phyloP scores from a whole-genome alignment of 1,140 invertebrate genomes.

The Hylyphantes graminicola region DNA sequence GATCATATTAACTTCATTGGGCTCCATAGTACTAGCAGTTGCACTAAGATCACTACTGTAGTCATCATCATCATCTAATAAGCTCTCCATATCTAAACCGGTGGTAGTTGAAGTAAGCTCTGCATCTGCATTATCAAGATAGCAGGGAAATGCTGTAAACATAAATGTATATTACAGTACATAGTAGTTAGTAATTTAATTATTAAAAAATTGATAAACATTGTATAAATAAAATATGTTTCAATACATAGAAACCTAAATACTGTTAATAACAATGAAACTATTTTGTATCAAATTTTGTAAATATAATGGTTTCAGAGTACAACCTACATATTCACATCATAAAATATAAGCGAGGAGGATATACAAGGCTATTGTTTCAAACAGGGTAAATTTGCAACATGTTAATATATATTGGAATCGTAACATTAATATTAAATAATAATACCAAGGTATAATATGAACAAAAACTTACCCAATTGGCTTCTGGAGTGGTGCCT shows the following conservation, averaged over 20 bases:
- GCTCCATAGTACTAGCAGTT: slow-evolving; percentile 73
- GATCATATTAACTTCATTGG: slow-evolving; percentile 78
- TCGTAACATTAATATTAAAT: too few species aligned
- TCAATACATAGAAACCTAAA: too few species aligned
- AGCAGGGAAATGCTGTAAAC: slow-evolving; percentile 48
- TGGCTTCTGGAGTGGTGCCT: slow-evolving; percentile 43
- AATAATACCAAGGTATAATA: too few species aligned
- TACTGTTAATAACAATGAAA: too few species aligned
- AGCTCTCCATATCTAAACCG: slow-evolving; percentile 75
- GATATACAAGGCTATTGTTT: too few species aligned
- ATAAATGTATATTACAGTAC: background rate
- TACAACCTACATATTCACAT: too few species aligned
- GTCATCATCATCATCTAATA: slow-evolving; percentile 77
- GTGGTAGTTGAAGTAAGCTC: slow-evolving; percentile 82
- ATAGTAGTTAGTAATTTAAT: too few species aligned
- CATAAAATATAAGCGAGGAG: too few species aligned
- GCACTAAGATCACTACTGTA: slow-evolving; percentile 67
- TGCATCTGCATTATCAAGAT: slow-evolving; percentile 73
- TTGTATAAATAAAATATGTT: background rate
- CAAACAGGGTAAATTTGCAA: too few species aligned
- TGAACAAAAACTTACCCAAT: slow-evolving; percentile 7
- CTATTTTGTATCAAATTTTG: too few species aligned
- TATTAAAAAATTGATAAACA: background rate
- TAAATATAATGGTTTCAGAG: too few species aligned
- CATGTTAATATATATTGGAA: too few species aligned